Percentiles rank a stretch among this genome's conserved stretches.
These are phyloP conservation scores for Teleiodes luculella DNA, from an alignment of 2,888 invertebrate genomes.

Conservation along the genomic window DNA sequence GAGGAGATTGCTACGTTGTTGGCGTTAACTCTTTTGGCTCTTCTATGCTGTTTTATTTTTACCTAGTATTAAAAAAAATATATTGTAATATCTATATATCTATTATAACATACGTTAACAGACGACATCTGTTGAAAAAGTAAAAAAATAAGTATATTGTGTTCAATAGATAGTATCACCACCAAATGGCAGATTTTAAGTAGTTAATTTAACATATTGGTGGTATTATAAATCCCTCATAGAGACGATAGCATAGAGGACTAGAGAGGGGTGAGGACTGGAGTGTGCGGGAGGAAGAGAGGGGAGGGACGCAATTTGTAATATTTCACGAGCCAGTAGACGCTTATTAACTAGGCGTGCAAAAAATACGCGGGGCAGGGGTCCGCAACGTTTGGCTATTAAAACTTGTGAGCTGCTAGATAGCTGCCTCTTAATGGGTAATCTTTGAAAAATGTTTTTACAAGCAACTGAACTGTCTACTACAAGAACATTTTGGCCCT, in stretches of 20 bases:
- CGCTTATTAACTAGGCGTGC: conserved; percentile 77
- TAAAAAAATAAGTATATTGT: too few relatives aligned
- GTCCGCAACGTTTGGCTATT: conserved; percentile 37
- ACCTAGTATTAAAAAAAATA: too few relatives aligned
- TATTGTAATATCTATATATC: too few relatives aligned
- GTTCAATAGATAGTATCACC: too few relatives aligned
- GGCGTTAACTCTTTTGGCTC: too few relatives aligned
- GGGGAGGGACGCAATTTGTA: conserved; percentile 72
- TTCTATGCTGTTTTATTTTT: too few relatives aligned
- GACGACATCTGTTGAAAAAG: too few relatives aligned
- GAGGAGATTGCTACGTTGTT: too few relatives aligned
- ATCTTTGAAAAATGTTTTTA: neutral
- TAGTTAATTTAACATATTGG: conserved; percentile 55
- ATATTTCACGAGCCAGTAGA: conserved; percentile 79
- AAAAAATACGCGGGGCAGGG: conserved; percentile 60
- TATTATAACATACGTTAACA: too few relatives aligned
- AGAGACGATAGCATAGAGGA: conserved; percentile 54
- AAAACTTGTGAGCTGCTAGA: neutral
- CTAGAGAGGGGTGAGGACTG: conserved; percentile 48
- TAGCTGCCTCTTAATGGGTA: neutral
- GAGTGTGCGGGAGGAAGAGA: conserved; percentile 26
- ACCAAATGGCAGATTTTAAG: conserved; percentile 24
- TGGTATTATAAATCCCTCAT: conserved; percentile 55
- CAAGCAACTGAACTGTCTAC: too few relatives aligned
- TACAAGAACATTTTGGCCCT: too few relatives aligned